Base-by-base conservation (phyloP, 2,888 invertebrate species). In the Tetragonula carbonaria region DNA sequence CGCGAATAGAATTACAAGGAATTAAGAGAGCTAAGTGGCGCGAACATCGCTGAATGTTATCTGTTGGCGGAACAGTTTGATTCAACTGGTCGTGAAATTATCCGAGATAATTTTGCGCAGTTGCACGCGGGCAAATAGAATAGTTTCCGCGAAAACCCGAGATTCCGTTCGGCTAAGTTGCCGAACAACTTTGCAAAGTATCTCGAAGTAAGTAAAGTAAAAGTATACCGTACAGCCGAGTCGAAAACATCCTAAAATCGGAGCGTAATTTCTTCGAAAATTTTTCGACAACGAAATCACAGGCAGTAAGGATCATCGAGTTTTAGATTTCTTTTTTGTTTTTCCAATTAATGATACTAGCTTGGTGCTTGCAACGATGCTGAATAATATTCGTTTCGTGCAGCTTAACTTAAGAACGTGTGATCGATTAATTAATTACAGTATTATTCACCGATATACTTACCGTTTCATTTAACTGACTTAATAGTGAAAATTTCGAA, bases 141-240 rank as follows among this genome's bases (percentile, higher is more conserved):
- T 71, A 82, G 83, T 71, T 74, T 38, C 53, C n/a, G 51, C 50
- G 82, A 50, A 71, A 82, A 66, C n/a, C 38, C 50, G 33, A 59
- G 66, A 71, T 82, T 71, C 45, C 73, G 23, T 16, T 28, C 53
- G 68, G 18, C 71, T 28, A 82, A 74, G 53, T 82, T 70, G 71
- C n/a, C 59, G 59, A 66, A 71, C 53, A 75, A 82, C 74, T 82
- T 82, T 4, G 57, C 57, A 23, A 82, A 82, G 83, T 66, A 82
- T 74, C 75, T 53, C 57, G 51, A 82, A 75, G 59, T 82, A 28
- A 59, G 50, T 45, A 51, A 68, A 45, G 82, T 23, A 74, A 82
- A 74, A 75, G 75, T 62, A 53, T 72, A 75, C 70, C 71, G 50
- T 75, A 72, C 70, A 66, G 38, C 28, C 28, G 57, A 28, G 62